A percentile compares a stretch with the other conserved stretches of the same genome.
Evolutionary conservation across 2,888 invertebrate species (phyloP).

Genomic region (Biston stratarius): DNA sequence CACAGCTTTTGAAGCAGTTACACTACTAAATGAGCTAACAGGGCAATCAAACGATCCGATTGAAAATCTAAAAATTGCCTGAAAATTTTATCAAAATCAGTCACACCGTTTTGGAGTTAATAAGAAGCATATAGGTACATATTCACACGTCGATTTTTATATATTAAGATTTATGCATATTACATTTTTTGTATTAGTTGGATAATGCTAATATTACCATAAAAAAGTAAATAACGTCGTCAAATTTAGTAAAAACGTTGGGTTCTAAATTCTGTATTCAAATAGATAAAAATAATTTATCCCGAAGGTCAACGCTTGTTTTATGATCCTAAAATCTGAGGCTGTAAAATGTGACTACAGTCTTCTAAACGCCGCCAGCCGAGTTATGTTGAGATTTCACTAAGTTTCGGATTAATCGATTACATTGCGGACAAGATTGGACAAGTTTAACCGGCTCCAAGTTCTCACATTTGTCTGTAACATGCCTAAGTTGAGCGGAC

Average conservation of each 20-base stretch:
- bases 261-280: background rate
- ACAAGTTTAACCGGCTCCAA: conserved; percentile 70
- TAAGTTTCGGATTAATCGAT: conserved; percentile 77
- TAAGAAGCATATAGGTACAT: no score
- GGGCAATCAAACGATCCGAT: no score
- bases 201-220: no score
- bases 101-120: no score
- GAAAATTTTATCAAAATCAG: no score
- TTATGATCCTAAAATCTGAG: conserved; percentile 1
- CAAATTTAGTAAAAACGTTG: background rate
- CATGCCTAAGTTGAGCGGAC: conserved; percentile 58
- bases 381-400: conserved; percentile 60
- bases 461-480: conserved; percentile 71
- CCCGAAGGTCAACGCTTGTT: conserved; percentile 3
- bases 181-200: no score
- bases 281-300: background rate
- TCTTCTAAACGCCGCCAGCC: conserved; percentile 24
- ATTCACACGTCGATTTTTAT: no score
- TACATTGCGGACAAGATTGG: conserved; percentile 68
- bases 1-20: no score
- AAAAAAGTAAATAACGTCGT: background rate
- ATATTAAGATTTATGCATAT: no score
- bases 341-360: conserved; percentile 42
- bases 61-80: no score
- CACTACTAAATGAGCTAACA: no score